Conservation (phyloP, 1,140 invertebrate genomes). For the Aphis gossypii region DNA sequence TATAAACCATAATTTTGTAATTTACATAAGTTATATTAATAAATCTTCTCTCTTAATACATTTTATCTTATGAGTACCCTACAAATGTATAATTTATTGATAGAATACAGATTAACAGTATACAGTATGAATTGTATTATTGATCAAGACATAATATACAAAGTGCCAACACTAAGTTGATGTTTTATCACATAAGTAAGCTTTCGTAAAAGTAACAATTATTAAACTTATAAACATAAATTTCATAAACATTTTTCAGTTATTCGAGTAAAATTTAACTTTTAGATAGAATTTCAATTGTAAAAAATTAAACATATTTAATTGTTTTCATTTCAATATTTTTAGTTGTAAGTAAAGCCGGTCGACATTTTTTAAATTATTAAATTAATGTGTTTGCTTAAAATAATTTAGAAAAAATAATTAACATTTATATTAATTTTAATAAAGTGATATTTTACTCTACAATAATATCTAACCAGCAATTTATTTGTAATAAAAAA, state of each 20-base stretch:
- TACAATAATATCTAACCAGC: background rate
- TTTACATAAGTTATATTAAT: background rate
- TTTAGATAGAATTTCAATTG: background rate
- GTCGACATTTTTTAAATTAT: background rate
- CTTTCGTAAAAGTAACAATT: constrained; percentile 7
- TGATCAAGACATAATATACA: background rate
- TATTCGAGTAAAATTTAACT: background rate
- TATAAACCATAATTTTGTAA: background rate
- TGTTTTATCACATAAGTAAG: constrained; percentile 23
- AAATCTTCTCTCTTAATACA: background rate
- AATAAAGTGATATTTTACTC: background rate
- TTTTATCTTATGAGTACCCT: background rate
- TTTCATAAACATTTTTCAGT: constrained; percentile 17
- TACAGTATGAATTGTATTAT: background rate
- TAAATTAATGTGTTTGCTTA: background rate
- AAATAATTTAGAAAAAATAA: background rate
- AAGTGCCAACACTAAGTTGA: background rate
- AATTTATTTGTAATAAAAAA: background rate
- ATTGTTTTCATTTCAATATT: background rate
- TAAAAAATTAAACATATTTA: background rate
- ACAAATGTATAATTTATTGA: background rate
- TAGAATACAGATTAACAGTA: background rate
- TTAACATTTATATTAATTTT: background rate
- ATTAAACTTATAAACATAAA: background rate
- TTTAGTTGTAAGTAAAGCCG: background rate